These are phyloP conservation scores for Gallinago nigripennis DNA, from an alignment of 2,797 vertebrate species.

Conservation along the genomic window DNA sequence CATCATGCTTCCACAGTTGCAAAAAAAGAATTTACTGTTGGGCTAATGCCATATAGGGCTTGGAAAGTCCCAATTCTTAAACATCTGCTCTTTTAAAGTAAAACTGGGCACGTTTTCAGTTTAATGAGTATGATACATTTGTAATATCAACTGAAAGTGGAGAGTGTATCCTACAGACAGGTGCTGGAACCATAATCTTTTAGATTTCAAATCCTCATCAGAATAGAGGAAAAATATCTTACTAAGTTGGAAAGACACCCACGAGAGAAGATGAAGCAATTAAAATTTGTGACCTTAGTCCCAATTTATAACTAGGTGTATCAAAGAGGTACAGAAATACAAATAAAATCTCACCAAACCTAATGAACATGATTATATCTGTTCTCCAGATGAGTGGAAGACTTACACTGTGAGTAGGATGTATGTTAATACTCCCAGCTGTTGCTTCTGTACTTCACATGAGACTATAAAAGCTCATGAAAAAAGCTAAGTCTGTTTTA, in stretches of 20 bases:
- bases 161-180: neutral
- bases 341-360: neutral
- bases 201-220: neutral
- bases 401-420: neutral
- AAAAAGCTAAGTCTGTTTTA: neutral
- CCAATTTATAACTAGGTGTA: neutral
- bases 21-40: constrained; percentile 14
- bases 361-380: neutral
- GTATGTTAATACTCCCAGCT: neutral
- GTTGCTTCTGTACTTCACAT: constrained; percentile 11
- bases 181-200: neutral
- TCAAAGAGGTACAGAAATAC: neutral
- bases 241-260: neutral
- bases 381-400: neutral
- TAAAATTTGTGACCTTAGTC: neutral
- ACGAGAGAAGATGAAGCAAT: neutral
- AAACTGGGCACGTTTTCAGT: neutral
- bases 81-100: constrained; percentile 57
- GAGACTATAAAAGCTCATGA: neutral
- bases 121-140: constrained; percentile 12
- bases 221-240: neutral
- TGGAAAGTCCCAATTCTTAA: neutral
- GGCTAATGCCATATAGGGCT: constrained; percentile 8
- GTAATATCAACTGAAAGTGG: neutral
- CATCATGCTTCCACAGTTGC: constrained; percentile 19